These are phyloP conservation scores for Papilio glaucus DNA, from an alignment of 1,140 invertebrate species.

Conservation along the genomic window DNA sequence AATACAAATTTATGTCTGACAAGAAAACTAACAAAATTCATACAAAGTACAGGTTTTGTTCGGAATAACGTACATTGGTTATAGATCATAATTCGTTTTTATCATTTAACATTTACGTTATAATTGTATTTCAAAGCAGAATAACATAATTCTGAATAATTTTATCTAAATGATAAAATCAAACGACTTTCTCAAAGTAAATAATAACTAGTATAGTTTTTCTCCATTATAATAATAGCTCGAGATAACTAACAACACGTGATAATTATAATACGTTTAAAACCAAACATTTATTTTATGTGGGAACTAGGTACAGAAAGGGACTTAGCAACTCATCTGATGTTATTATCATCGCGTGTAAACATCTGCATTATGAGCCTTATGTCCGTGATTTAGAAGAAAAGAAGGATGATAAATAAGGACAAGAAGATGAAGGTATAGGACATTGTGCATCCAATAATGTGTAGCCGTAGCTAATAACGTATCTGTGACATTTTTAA, in stretches of 20 bases:
- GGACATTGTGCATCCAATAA: too few species aligned
- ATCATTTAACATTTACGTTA: too few species aligned
- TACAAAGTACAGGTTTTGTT: neutral
- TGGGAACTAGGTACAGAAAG: neutral
- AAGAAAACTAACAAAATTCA: neutral
- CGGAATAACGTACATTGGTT: too few species aligned
- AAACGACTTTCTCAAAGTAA: neutral
- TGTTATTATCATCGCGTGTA: neutral
- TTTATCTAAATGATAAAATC: neutral
- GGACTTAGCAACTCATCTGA: neutral
- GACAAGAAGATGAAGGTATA: neutral
- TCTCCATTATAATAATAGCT: neutral
- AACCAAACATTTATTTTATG: conserved; percentile 1
- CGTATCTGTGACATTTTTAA: too few species aligned
- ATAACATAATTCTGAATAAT: too few species aligned
- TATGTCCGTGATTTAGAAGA: neutral
- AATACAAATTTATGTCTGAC: neutral
- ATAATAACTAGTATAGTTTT: conserved; percentile 6
- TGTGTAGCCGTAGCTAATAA: too few species aligned
- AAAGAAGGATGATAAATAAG: neutral
- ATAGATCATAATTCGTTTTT: too few species aligned
- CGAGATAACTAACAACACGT: neutral
- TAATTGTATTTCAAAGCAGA: too few species aligned
- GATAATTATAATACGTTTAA: neutral
- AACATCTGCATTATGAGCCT: neutral